Percentiles rank a stretch among this genome's conserved stretches.
Evolutionary conservation across 2,888 invertebrate genomes (phyloP).

Genomic region (Lasioglossum lativentre): DNA sequence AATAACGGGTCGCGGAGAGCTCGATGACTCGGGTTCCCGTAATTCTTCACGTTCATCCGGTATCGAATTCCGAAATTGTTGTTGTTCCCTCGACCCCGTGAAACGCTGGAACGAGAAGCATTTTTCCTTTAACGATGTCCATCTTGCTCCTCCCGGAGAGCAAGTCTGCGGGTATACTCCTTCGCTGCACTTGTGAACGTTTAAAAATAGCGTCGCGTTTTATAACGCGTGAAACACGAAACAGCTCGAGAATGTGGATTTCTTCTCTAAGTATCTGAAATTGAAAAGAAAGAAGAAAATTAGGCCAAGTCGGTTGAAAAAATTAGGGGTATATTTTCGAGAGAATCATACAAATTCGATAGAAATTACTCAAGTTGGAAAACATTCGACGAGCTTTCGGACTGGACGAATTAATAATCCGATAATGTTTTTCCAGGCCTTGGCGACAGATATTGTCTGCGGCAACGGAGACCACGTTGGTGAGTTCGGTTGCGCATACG

Average conservation of each 20-base stretch:
- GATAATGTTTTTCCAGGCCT: constrained; percentile 72
- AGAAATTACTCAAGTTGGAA: neutral
- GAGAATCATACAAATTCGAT: neutral
- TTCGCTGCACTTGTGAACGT: constrained; percentile 46
- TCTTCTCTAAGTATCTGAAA: neutral
- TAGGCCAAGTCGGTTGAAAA: neutral
- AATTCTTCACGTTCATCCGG: neutral
- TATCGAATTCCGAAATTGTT: constrained; percentile 6
- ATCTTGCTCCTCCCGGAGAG: constrained; percentile 40
- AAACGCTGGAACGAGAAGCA: constrained; percentile 6
- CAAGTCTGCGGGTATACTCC: constrained; percentile 54
- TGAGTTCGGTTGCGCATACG: constrained; percentile 65
- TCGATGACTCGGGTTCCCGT: constrained; percentile 1
- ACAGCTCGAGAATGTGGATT: constrained; percentile 28
- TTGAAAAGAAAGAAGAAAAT: neutral
- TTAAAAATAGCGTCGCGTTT: constrained; percentile 55
- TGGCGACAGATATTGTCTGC: constrained; percentile 73
- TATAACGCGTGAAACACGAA: constrained; percentile 36
- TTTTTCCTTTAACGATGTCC: constrained; percentile 24
- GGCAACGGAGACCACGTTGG: constrained; percentile 75
- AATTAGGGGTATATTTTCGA: neutral
- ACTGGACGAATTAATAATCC: constrained; percentile 16
- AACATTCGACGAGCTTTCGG: constrained; percentile 2
- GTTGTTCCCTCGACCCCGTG: neutral
- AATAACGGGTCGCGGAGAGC: neutral